Evolutionary conservation across 2,888 invertebrate genomes (phyloP).

Genomic region (Leptogaster cylindrica): DNA sequence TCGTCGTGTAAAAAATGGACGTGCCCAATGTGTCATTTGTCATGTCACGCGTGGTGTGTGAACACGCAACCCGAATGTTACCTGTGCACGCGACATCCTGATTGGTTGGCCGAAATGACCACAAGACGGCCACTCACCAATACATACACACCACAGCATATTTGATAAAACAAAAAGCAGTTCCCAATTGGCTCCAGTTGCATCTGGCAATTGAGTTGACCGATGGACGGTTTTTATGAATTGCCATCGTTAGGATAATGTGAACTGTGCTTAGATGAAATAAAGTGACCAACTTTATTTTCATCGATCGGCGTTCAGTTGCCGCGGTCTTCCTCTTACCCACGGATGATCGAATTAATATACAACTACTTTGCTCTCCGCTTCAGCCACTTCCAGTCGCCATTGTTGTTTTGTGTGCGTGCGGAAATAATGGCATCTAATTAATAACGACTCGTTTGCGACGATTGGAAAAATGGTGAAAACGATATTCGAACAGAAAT

Average conservation of each 20-base stretch:
- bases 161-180: no score
- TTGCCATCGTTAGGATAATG: constrained; percentile 11
- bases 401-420: constrained; percentile 32
- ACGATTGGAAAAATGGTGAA: constrained; percentile 30
- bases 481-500: no score
- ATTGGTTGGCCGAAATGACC: constrained; percentile 11
- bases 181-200: no score
- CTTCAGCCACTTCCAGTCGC: constrained; percentile 14
- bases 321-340: constrained; percentile 12
- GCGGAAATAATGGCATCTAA: constrained; percentile 36
- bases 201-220: not conserved
- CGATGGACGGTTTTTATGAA: constrained; percentile 9
- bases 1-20: constrained; percentile 23
- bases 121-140: not conserved
- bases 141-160: not conserved
- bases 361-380: constrained; percentile 18
- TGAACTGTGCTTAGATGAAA: not conserved
- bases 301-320: not conserved
- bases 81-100: constrained; percentile 35
- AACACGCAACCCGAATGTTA: constrained; percentile 36
- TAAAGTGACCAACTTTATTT: constrained; percentile 34
- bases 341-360: constrained; percentile 9
- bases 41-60: constrained; percentile 34
- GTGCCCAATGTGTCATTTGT: constrained; percentile 38
- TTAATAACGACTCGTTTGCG: constrained; percentile 38